Percentiles rank a stretch among this genome's conserved stretches.
These are phyloP conservation scores for Rhopalosiphum nymphaeae DNA, from an alignment of 2,888 invertebrate species.

Conservation along the genomic window DNA sequence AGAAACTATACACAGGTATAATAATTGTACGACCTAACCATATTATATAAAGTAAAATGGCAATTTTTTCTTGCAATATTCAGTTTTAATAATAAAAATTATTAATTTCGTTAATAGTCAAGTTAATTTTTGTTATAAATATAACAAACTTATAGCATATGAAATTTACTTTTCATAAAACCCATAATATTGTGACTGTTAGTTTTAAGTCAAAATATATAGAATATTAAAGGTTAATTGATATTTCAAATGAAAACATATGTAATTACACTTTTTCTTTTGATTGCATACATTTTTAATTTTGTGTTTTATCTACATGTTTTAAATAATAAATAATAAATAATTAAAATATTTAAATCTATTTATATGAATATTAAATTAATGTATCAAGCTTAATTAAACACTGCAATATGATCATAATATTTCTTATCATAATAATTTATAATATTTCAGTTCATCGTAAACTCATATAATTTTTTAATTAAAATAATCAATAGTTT, in stretches of 20 bases:
- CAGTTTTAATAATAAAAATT: background rate
- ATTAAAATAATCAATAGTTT: background rate
- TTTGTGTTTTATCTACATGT: too few relatives aligned
- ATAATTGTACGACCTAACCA: background rate
- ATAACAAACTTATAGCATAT: background rate
- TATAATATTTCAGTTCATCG: background rate
- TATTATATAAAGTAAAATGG: background rate
- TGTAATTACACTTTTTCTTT: too few relatives aligned
- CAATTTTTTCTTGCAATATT: background rate
- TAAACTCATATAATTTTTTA: background rate
- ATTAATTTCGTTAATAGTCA: background rate
- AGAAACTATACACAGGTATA: slow-evolving; percentile 89
- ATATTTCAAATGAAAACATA: too few relatives aligned
- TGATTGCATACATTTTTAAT: too few relatives aligned
- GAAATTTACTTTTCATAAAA: background rate
- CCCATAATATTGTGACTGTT: too few relatives aligned
- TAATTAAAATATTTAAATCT: background rate
- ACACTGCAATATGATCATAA: background rate
- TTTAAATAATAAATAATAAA: too few relatives aligned
- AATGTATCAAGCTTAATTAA: background rate
- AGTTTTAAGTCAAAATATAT: too few relatives aligned
- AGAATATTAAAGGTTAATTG: too few relatives aligned
- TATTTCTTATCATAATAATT: background rate
- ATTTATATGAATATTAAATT: background rate
- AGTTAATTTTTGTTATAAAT: background rate